These are phyloP conservation scores for Grammatotria lemairii DNA, from an alignment of 2,113 vertebrate genomes.

Conservation along the genomic window DNA sequence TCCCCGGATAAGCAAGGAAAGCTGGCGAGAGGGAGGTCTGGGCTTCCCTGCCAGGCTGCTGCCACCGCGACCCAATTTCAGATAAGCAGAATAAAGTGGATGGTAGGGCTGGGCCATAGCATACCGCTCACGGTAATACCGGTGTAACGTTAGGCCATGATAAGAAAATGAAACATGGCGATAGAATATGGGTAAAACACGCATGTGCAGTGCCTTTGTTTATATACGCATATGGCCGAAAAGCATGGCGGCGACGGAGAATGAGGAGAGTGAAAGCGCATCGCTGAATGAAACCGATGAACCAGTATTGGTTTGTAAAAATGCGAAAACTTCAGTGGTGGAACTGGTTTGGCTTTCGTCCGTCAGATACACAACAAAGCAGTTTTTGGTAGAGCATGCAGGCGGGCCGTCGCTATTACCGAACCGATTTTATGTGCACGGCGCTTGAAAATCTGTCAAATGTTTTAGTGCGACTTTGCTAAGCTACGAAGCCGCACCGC, in stretches of 20 bases:
- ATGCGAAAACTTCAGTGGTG: neutral
- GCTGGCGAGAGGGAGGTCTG: neutral
- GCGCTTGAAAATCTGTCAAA: rapidly evolving
- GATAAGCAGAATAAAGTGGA: neutral
- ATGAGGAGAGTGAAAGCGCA: rapidly evolving
- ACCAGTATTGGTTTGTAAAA: neutral
- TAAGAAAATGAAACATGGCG: rapidly evolving
- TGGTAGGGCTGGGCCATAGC: neutral
- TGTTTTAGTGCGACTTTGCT: no score
- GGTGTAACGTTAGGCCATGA: rapidly evolving
- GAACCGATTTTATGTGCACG: rapidly evolving
- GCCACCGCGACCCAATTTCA: neutral
- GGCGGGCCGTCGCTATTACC: neutral
- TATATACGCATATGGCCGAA: rapidly evolving
- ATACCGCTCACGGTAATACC: rapidly evolving
- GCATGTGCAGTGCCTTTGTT: rapidly evolving
- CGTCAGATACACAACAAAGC: neutral
- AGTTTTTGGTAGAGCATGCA: rapidly evolving
- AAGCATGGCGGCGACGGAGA: rapidly evolving
- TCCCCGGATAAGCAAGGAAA: neutral
- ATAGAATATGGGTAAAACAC: rapidly evolving
- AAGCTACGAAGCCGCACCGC: no score
- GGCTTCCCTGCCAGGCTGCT: neutral
- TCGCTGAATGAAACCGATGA: rapidly evolving
- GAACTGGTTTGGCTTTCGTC: neutral